Evolutionary conservation across 2,888 invertebrate species (phyloP).

Genomic region (Macaria liturata): DNA sequence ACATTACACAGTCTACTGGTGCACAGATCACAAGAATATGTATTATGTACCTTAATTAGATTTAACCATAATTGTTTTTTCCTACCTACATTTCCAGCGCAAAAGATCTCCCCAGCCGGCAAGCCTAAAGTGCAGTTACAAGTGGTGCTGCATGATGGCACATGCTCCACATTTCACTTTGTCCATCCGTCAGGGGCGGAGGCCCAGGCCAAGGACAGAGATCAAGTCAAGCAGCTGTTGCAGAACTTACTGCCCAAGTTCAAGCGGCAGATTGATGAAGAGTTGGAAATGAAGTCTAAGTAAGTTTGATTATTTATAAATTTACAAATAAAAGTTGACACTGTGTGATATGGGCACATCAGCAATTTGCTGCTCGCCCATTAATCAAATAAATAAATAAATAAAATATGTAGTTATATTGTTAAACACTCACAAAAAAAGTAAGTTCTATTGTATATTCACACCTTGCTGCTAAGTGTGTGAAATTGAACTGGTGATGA

Average conservation of each 20-base stretch:
- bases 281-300: constrained; percentile 94
- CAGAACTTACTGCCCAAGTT: constrained; percentile 96
- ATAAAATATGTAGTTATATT: too few species aligned
- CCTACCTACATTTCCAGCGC: constrained; percentile 83
- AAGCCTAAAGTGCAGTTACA: constrained; percentile 99
- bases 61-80: neutral
- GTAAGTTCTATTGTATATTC: too few species aligned
- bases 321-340: too few species aligned
- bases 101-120: constrained; percentile 98
- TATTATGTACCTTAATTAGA: too few species aligned
- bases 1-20: too few species aligned
- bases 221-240: constrained; percentile 95
- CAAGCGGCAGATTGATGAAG: constrained; percentile 94
- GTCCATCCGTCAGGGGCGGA: constrained; percentile 92
- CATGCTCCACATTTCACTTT: constrained; percentile 98
- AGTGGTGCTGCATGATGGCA: constrained; percentile 96
- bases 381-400: too few species aligned
- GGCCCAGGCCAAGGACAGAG: constrained; percentile 94
- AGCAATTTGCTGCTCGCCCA: too few species aligned
- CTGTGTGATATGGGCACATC: too few species aligned
- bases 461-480: too few species aligned
- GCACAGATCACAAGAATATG: too few species aligned
- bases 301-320: constrained; percentile 44
- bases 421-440: too few species aligned
- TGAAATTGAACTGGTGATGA: too few species aligned